Conservation (phyloP, 2,113 vertebrate genomes). For the Delphinapterus leucas region DNA sequence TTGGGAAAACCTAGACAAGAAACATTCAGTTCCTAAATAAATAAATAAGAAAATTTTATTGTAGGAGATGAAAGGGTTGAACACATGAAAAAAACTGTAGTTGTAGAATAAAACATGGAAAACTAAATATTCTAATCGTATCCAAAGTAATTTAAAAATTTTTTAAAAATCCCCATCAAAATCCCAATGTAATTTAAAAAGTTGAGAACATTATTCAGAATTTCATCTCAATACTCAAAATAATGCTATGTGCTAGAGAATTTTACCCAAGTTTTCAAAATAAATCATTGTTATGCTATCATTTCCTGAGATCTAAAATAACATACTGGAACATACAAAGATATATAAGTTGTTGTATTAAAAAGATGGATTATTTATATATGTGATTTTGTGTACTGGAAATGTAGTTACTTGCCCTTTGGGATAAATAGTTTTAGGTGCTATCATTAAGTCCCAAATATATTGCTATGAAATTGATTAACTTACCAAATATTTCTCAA, state of each 20-base stretch:
- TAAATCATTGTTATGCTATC: background rate
- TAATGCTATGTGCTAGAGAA: background rate
- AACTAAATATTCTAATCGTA: background rate
- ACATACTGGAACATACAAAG: background rate
- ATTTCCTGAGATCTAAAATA: background rate
- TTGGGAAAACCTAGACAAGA: background rate
- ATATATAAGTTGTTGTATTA: background rate
- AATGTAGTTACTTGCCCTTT: background rate
- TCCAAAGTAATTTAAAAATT: background rate
- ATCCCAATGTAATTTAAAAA: background rate
- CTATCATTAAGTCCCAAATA: background rate
- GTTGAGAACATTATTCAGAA: background rate
- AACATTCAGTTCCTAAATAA: background rate
- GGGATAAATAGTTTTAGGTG: background rate
- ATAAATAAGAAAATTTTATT: background rate
- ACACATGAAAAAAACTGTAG: background rate
- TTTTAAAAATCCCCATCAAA: background rate
- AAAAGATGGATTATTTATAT: background rate
- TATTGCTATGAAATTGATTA: background rate
- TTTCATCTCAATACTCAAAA: background rate
- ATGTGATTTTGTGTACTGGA: background rate
- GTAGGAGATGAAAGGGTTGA: conserved; percentile 10
- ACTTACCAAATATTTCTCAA: background rate
- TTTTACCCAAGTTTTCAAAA: background rate
- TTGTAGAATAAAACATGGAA: background rate